Evolutionary conservation across 2,113 vertebrate species (phyloP).

Genomic region (Triplophysa tibetana): DNA sequence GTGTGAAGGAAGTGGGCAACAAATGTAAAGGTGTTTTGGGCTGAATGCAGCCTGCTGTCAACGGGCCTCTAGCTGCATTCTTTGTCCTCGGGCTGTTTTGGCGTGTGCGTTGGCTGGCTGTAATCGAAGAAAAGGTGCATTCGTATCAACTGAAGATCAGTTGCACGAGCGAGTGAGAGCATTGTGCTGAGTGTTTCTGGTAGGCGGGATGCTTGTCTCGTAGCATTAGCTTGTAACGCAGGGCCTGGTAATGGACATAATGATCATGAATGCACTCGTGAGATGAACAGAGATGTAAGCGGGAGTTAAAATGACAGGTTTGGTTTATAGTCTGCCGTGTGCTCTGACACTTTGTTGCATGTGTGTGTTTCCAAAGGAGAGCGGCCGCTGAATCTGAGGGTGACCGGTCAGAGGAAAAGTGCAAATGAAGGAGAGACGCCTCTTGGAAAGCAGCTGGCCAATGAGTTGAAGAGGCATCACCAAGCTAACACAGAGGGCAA

Average conservation of each 20-base stretch:
- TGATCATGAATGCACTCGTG: not conserved
- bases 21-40: not conserved
- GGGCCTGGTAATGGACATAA: slow-evolving; percentile 23
- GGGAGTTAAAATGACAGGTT: slow-evolving; percentile 13
- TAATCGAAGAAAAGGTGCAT: slow-evolving; percentile 35
- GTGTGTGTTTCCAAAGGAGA: slow-evolving; percentile 68
- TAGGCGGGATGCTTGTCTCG: slow-evolving; percentile 42
- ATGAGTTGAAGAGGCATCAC: slow-evolving; percentile 78
- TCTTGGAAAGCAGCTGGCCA: slow-evolving; percentile 73
- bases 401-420: slow-evolving; percentile 70
- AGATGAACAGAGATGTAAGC: slow-evolving; percentile 10
- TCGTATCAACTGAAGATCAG: slow-evolving; percentile 32
- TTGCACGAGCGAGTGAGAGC: slow-evolving; percentile 14
- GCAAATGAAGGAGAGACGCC: slow-evolving; percentile 49
- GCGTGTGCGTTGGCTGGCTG: slow-evolving; percentile 31
- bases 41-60: not conserved
- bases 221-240: slow-evolving; percentile 1
- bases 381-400: slow-evolving; percentile 80
- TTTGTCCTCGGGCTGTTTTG: slow-evolving; percentile 28
- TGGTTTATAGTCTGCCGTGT: not conserved
- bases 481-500: slow-evolving; percentile 69
- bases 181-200: slow-evolving; percentile 24
- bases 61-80: slow-evolving; percentile 9
- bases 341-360: not conserved
- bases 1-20: slow-evolving; percentile 3